A percentile compares a stretch with the other conserved stretches of the same genome.
Conservation (phyloP, 2,113 vertebrate genomes). For the Pteronura brasiliensis region DNA sequence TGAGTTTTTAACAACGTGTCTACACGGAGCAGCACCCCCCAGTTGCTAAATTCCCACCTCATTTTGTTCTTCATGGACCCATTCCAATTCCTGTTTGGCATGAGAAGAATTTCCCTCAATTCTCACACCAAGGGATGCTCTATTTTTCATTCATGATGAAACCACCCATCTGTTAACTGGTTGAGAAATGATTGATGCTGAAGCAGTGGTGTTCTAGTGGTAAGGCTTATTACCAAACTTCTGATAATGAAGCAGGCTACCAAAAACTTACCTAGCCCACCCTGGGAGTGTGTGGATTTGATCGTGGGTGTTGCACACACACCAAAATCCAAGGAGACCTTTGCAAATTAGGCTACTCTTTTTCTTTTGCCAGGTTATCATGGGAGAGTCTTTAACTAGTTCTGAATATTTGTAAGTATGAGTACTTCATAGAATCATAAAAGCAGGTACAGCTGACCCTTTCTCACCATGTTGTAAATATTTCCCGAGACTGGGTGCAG, state of each 20-base stretch:
- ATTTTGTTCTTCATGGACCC: conserved; percentile 26
- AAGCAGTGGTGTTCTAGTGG: conserved; percentile 81
- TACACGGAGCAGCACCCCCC: background rate
- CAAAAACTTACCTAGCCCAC: conserved; percentile 83
- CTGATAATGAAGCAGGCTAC: conserved; percentile 84
- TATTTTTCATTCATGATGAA: conserved; percentile 68
- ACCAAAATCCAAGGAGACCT: conserved; percentile 81
- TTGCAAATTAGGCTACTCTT: conserved; percentile 80
- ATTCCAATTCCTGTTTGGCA: conserved; percentile 16
- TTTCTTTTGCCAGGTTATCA: conserved; percentile 82
- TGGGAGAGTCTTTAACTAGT: conserved; percentile 82
- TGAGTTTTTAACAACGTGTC: background rate
- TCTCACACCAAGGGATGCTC: conserved; percentile 59
- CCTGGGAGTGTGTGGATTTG: conserved; percentile 78
- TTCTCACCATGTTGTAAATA: conserved; percentile 86
- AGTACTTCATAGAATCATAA: conserved; percentile 83
- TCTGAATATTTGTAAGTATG: conserved; percentile 84
- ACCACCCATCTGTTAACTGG: conserved; percentile 53
- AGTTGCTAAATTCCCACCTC: background rate
- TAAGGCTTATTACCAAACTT: conserved; percentile 89
- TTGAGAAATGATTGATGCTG: conserved; percentile 73
- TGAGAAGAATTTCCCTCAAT: conserved; percentile 37
- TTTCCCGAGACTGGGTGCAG: conserved; percentile 82
- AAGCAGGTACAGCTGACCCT: conserved; percentile 81
- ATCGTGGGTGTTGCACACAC: conserved; percentile 78